Base-by-base conservation (phyloP, 2,888 invertebrate species). In the Aphidius colemani region DNA sequence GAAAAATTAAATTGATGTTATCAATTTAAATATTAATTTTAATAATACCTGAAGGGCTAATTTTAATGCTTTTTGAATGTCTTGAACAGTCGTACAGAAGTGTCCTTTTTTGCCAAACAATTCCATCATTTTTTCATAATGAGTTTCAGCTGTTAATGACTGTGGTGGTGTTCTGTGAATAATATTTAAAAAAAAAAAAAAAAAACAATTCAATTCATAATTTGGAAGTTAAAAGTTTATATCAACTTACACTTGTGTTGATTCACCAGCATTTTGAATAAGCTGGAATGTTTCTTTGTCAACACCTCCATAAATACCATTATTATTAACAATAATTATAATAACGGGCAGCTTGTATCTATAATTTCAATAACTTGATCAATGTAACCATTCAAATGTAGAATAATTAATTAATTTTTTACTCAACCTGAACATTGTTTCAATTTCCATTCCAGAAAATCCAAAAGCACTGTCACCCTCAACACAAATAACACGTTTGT, bases 381-480 rank as follows among this genome's bases (percentile, higher is more conserved):
- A 58, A 39, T 44, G 45, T 46, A 9, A 58, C 40, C 48, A 53
- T 60, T 41, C 55, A 39, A 40, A n/a, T 46, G 10, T 61, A 9
- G 10, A 13, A 9, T 51, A 6, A 41, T 44, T 44, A 18, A 44
- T 53, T 30, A 9, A 11, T 44, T 45, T 64, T 4, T 13, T 9
- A 61, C n/a, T 53, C 68, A 69, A 87, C 87, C 89, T 85, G 78
- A 92, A 90, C 89, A 97, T 94, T 0, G 98, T 98, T 84, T 98
- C 98, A 40, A 98, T 86, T 85, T 98, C 98, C 96, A 98, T 96
- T 76, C 95, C 98, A 40, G 96, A 96, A 85, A 98, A 98, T 3
- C 98, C 98, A 83, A 98, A 97, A 1, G 98, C 98, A 50, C 96
- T 96, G 81, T 98, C 98, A 0, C 98, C 98, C 84, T 97, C 96